A percentile compares a stretch with the other conserved stretches of the same genome.
These are phyloP conservation scores for Budorcas taxicolor DNA, from an alignment of 2,113 vertebrate genomes.

Conservation along the genomic window DNA sequence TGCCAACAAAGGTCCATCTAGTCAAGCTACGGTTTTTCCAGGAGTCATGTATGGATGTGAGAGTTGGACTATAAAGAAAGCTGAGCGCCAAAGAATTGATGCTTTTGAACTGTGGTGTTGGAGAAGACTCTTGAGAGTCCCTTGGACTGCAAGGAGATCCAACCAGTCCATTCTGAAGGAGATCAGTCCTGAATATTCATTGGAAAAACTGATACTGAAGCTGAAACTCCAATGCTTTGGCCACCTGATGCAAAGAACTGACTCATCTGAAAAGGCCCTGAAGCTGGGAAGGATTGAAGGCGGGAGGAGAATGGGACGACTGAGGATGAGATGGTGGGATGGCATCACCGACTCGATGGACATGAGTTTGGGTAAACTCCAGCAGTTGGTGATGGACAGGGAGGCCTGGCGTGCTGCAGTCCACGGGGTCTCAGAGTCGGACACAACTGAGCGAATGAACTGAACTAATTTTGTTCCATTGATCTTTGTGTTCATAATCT, in stretches of 20 bases:
- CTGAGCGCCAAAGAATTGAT: rapidly evolving
- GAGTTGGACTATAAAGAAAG: neutral
- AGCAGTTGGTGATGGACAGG: neutral
- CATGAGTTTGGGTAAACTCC: neutral
- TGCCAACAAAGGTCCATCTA: neutral
- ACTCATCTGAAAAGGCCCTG: neutral
- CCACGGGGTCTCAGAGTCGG: rapidly evolving
- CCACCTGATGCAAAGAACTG: neutral
- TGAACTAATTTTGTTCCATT: neutral
- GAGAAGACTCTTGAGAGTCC: neutral
- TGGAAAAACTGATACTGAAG: neutral
- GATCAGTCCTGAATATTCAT: neutral
- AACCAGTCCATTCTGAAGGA: neutral
- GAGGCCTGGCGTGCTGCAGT: neutral
- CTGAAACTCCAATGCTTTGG: neutral
- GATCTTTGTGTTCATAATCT: neutral
- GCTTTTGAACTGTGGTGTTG: neutral
- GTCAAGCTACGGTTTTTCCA: neutral
- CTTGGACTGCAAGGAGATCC: neutral
- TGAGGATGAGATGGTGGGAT: neutral
- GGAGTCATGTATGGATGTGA: neutral
- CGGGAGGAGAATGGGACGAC: rapidly evolving
- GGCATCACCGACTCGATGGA: neutral
- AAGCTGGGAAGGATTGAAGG: neutral
- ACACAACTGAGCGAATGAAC: neutral